Evolutionary conservation across 2,113 vertebrate genomes (phyloP).

Genomic region (Craseonycteris thonglongyai): DNA sequence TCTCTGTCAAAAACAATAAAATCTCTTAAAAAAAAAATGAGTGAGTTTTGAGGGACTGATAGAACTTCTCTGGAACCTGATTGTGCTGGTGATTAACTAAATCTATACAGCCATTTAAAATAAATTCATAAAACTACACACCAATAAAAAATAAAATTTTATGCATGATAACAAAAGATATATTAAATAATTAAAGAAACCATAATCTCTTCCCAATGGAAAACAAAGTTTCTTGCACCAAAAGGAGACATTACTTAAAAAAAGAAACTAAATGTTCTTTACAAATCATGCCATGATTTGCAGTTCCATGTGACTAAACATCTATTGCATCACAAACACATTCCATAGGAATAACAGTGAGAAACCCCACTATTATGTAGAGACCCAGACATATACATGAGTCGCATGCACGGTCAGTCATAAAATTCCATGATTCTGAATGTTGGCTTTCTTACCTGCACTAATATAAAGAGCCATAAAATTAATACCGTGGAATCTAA

Average conservation of each 20-base stretch:
- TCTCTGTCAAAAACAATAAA: too few relatives aligned
- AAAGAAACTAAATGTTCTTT: neutral
- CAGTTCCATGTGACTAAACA: neutral
- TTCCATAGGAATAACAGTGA: neutral
- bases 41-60: neutral
- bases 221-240: neutral
- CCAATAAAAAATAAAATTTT: neutral
- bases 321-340: neutral
- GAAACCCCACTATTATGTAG: neutral
- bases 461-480: constrained; percentile 19
- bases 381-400: neutral
- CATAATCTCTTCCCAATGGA: neutral
- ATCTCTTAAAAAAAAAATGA: neutral
- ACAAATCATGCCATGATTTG: neutral
- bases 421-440: neutral
- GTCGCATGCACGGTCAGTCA: neutral
- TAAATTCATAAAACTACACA: neutral
- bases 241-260: neutral
- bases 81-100: neutral
- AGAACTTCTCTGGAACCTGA: neutral
- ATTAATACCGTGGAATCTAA: neutral
- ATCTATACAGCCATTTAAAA: neutral
- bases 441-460: neutral
- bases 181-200: neutral
- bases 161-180: neutral